phyloP scores from a whole-genome alignment of 2,797 vertebrate genomes.

The Triplophysa bombifrons region DNA sequence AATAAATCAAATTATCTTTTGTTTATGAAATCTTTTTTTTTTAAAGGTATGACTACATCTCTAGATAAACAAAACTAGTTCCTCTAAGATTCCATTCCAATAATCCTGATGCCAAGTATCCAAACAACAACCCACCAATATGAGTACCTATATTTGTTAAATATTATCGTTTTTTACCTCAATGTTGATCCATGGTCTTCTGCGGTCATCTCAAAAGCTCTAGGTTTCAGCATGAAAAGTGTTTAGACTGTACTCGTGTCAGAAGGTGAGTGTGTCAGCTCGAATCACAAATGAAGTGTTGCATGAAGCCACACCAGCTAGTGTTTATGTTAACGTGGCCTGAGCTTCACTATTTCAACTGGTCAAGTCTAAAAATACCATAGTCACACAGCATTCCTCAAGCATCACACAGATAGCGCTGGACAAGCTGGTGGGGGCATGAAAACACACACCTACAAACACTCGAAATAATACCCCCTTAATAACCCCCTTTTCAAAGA shows the following conservation, averaged over 20 bases:
- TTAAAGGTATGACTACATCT: too few relatives aligned
- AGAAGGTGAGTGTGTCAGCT: conserved; percentile 32
- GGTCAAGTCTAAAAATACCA: conserved; percentile 88
- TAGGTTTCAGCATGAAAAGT: conserved; percentile 33
- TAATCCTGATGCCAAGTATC: not conserved
- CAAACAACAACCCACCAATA: not conserved
- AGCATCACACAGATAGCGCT: conserved; percentile 67
- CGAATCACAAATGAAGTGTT: conserved; percentile 41
- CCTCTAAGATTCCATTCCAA: not conserved
- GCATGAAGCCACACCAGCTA: conserved; percentile 61
- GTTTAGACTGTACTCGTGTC: conserved; percentile 10
- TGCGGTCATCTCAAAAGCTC: conserved; percentile 79
- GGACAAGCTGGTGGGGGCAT: conserved; percentile 30
- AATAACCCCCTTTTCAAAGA: conserved; percentile 36
- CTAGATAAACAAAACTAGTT: not conserved
- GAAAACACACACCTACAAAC: conserved; percentile 39
- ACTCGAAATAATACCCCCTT: conserved; percentile 28
- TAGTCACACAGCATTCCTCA: conserved; percentile 83
- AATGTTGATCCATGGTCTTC: conserved; percentile 81
- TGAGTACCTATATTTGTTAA: conserved; percentile 1
- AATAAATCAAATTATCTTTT: not conserved
- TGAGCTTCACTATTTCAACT: conserved; percentile 78
- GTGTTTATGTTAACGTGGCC: conserved; percentile 86
- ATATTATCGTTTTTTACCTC: conserved; percentile 73
- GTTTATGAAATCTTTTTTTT: too few relatives aligned